phyloP scores from a whole-genome alignment of 2,797 vertebrate species.

The Decapterus maruadsi region DNA sequence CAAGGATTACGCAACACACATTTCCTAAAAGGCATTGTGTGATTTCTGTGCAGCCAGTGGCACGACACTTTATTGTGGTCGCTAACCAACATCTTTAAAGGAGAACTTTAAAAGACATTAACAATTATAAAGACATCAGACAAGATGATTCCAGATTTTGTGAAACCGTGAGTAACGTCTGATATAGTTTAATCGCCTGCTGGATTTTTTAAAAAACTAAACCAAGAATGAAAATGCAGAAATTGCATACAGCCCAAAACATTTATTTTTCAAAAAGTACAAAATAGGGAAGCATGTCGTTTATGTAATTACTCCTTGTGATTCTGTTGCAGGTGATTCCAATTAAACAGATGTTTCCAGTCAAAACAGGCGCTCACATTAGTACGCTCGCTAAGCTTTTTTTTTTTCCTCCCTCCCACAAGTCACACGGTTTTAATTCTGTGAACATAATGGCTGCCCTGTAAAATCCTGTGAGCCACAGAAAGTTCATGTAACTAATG shows the following conservation, averaged over 20 bases:
- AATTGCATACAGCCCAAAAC: neutral
- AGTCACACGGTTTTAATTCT: conserved; percentile 80
- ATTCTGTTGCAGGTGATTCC: conserved; percentile 76
- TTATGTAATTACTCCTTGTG: conserved; percentile 65
- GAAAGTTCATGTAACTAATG: conserved; percentile 29
- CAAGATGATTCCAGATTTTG: no score
- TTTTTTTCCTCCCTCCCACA: conserved; percentile 40
- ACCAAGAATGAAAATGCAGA: neutral
- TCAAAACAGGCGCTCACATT: conserved; percentile 53
- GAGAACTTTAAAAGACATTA: no score
- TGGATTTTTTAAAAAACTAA: neutral
- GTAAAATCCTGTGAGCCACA: conserved; percentile 53
- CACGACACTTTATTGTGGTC: neutral
- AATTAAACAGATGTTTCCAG: conserved; percentile 74
- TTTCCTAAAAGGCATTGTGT: neutral
- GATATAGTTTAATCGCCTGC: no score
- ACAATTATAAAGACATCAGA: no score
- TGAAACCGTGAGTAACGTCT: no score
- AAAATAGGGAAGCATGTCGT: conserved; percentile 29
- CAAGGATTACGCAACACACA: neutral
- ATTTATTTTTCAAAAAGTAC: conserved; percentile 27
- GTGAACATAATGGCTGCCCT: conserved; percentile 70
- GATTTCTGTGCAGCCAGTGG: neutral
- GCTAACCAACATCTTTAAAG: neutral
- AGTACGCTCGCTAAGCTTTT: conserved; percentile 15